phyloP scores from a whole-genome alignment of 1,140 invertebrate genomes.

The Drosophila tsacasi region DNA sequence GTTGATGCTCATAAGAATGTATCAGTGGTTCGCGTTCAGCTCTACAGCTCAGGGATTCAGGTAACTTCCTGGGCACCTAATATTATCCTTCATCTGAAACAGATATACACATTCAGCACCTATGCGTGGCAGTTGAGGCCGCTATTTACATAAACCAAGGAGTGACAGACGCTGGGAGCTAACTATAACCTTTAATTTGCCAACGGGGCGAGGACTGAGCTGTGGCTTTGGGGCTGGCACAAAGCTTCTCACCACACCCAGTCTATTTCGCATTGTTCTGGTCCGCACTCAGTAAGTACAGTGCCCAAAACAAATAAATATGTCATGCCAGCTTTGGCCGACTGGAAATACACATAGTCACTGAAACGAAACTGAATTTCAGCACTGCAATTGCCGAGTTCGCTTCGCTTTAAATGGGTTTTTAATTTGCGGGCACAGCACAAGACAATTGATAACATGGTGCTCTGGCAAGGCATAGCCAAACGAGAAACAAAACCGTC shows the following conservation, averaged over 20 bases:
- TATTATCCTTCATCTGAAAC: conserved; percentile 1
- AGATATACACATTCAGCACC: background rate
- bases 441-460: conserved; percentile 17
- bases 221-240: background rate
- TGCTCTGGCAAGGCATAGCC: background rate
- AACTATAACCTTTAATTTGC: conserved; percentile 1
- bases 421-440: conserved; percentile 39
- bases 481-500: background rate
- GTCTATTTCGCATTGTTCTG: conserved; percentile 37
- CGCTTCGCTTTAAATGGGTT: conserved; percentile 28
- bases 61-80: background rate
- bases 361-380: conserved; percentile 24
- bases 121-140: background rate
- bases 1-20: background rate
- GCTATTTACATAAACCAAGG: conserved; percentile 6
- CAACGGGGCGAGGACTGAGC: background rate
- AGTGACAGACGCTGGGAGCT: background rate
- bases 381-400: conserved; percentile 4
- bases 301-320: conserved; percentile 10
- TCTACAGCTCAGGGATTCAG: background rate
- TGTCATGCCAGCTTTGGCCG: background rate
- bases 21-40: background rate
- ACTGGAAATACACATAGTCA: conserved; percentile 21
- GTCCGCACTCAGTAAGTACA: conserved; percentile 5
- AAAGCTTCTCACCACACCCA: conserved; percentile 56